These are phyloP conservation scores for Narcine bancroftii DNA, from an alignment of 2,113 vertebrate species.

Conservation along the genomic window DNA sequence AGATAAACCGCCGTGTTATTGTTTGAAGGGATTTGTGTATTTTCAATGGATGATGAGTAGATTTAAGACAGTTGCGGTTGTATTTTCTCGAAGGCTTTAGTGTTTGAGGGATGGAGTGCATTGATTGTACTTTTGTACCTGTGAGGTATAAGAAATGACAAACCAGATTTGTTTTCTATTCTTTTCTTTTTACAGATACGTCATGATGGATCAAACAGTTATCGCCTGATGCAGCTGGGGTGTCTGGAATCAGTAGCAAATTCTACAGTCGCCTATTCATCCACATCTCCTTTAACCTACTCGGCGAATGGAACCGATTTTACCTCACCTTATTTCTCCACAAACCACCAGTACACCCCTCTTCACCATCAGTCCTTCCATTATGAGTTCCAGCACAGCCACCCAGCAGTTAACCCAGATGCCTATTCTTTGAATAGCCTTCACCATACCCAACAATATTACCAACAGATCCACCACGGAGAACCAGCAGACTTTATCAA, in stretches of 20 bases:
- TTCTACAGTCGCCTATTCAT: conserved; percentile 98
- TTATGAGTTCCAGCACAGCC: conserved; percentile 99
- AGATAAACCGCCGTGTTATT: conserved; percentile 32
- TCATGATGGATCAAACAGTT: conserved; percentile 99
- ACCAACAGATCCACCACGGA: conserved; percentile 98
- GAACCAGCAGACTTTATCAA: conserved; percentile 97
- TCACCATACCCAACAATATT: conserved; percentile 94
- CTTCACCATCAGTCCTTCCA: conserved; percentile 98
- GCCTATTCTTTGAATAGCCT: conserved; percentile 95
- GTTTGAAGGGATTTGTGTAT: conserved; percentile 27
- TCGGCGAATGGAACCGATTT: conserved; percentile 94
- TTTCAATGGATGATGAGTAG: conserved; percentile 23
- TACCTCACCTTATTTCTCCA: conserved; percentile 92
- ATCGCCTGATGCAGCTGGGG: conserved; percentile 99
- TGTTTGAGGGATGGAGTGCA: conserved; percentile 16
- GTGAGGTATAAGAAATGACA: conserved; percentile 74
- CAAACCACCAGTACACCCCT: conserved; percentile 98
- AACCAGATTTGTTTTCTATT: conserved; percentile 72
- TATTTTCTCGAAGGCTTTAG: conserved; percentile 12
- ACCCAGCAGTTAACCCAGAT: conserved; percentile 93
- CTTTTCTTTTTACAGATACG: conserved; percentile 85
- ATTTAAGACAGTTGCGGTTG: conserved; percentile 20
- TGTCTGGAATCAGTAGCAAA: conserved; percentile 99
- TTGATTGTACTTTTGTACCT: conserved; percentile 49
- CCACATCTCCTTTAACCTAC: conserved; percentile 94